Evolutionary conservation across 2,888 invertebrate species (phyloP).

Genomic region (Cyclophora punctaria): DNA sequence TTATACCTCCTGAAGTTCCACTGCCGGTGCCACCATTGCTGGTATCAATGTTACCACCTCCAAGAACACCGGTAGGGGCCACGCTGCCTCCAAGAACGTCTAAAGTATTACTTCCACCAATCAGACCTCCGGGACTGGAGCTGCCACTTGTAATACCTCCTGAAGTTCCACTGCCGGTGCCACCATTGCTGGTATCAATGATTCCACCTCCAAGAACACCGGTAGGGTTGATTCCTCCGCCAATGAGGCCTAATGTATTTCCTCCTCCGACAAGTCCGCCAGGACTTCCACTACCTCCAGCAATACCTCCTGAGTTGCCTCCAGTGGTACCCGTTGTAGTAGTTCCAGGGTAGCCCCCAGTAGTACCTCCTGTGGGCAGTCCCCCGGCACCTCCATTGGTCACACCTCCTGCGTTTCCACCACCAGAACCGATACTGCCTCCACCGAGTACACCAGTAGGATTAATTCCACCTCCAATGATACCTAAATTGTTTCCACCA

Average conservation of each 20-base stretch:
- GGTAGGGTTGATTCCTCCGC: not conserved
- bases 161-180: not conserved
- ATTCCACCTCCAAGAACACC: not conserved
- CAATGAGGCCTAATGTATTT: not conserved
- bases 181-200: not conserved
- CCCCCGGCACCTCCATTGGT: not conserved
- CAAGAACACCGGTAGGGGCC: not conserved
- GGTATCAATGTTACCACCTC: not conserved
- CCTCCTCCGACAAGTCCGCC: slow-evolving; percentile 1
- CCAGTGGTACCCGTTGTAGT: not conserved
- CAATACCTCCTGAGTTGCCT: not conserved
- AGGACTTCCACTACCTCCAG: not conserved
- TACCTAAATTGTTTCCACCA: not conserved
- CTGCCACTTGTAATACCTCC: not conserved
- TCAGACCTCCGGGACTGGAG: too few relatives aligned
- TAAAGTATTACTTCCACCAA: too few relatives aligned
- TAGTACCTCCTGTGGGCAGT: not conserved
- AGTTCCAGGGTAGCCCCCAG: not conserved
- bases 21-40: not conserved
- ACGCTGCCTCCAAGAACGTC: too few relatives aligned
- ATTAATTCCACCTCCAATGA: not conserved
- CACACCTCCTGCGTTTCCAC: slow-evolving; percentile 10
- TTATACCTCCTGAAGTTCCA: not conserved
- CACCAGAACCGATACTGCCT: slow-evolving; percentile 2
- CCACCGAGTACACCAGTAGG: not conserved